Conservation (phyloP, 1,140 invertebrate genomes). For the Chelonus insularis region DNA sequence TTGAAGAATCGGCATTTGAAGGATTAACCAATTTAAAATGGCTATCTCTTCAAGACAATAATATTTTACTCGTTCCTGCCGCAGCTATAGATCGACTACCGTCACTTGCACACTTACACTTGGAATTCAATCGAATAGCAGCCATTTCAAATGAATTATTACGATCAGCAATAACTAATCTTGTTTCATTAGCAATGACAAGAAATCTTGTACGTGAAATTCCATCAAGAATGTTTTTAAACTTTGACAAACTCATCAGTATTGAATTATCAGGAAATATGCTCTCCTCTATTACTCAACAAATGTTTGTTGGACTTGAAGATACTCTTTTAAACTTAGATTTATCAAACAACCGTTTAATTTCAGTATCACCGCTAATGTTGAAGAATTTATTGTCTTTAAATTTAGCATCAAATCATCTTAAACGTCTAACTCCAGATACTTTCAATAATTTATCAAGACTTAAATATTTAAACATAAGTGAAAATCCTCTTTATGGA, state of each 20-base stretch:
- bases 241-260: slow-evolving; percentile 73
- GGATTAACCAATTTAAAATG: slow-evolving; percentile 76
- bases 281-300: slow-evolving; percentile 69
- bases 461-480: slow-evolving; percentile 76
- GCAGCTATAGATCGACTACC: slow-evolving; percentile 75
- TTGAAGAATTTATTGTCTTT: slow-evolving; percentile 69
- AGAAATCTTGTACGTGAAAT: slow-evolving; percentile 87
- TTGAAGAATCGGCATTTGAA: slow-evolving; percentile 84
- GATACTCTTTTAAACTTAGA: slow-evolving; percentile 72
- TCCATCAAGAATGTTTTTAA: slow-evolving; percentile 75
- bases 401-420: slow-evolving; percentile 78
- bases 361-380: slow-evolving; percentile 67
- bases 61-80: slow-evolving; percentile 80
- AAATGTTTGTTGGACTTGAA: slow-evolving; percentile 77
- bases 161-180: slow-evolving; percentile 61
- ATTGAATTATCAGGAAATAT: slow-evolving; percentile 81
- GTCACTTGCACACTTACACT: slow-evolving; percentile 71
- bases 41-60: slow-evolving; percentile 84
- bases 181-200: slow-evolving; percentile 71
- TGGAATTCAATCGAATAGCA: slow-evolving; percentile 86
- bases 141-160: slow-evolving; percentile 81
- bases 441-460: slow-evolving; percentile 71
- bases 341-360: slow-evolving; percentile 76
- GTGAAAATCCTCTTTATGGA: slow-evolving; percentile 69
- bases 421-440: slow-evolving; percentile 69